phyloP scores from a whole-genome alignment of 2,113 vertebrate species.

The Cebus imitator region DNA sequence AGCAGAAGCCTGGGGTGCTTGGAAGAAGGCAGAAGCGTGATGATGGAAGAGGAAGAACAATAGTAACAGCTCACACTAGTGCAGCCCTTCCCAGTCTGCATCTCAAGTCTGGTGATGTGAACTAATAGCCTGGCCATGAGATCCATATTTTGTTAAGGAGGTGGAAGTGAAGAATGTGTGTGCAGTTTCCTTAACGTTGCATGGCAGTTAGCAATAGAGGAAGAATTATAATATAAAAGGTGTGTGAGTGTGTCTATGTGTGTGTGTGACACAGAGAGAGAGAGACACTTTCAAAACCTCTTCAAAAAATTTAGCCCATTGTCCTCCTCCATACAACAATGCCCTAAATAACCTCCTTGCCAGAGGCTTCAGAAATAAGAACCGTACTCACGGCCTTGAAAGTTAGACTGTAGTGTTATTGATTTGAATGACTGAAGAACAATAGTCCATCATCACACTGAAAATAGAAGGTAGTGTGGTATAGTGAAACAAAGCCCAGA shows the following conservation, averaged over 20 bases:
- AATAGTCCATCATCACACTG: not conserved
- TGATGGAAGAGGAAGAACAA: not conserved
- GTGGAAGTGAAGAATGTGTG: too few species aligned
- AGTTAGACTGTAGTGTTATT: not conserved
- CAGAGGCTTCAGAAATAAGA: not conserved
- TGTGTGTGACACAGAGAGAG: not conserved
- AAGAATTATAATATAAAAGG: not conserved
- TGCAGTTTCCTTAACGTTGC: not conserved
- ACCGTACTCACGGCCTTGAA: not conserved
- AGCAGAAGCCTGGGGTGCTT: not conserved
- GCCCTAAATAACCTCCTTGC: too few species aligned
- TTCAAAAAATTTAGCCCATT: too few species aligned
- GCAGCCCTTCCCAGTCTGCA: not conserved
- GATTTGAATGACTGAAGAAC: not conserved
- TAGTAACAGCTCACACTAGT: rapidly evolving
- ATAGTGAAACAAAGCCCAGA: not conserved
- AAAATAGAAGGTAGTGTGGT: not conserved
- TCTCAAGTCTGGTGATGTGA: not conserved
- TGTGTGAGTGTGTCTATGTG: too few species aligned
- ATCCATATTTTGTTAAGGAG: not conserved
- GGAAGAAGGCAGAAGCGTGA: rapidly evolving
- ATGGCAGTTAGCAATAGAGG: not conserved
- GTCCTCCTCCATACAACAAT: not conserved
- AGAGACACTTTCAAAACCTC: not conserved
- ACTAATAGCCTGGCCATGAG: not conserved